A percentile compares a stretch with the other conserved stretches of the same genome.
Evolutionary conservation across 2,888 invertebrate species (phyloP).

Genomic region (Altica lythri): DNA sequence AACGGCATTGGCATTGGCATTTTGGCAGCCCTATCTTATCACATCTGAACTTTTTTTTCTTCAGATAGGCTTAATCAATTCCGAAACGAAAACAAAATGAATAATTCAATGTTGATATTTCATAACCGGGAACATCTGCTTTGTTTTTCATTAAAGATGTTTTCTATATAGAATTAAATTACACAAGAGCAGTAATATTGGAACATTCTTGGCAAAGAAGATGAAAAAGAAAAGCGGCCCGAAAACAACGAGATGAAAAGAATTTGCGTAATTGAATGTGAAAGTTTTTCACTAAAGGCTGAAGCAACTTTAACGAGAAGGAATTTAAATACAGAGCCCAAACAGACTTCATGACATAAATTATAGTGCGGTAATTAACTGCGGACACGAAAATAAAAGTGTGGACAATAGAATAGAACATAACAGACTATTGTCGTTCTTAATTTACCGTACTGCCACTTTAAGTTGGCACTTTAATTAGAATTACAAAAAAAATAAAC

Average conservation of each 20-base stretch:
- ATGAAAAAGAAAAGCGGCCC: slow-evolving; percentile 24
- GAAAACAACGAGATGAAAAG: slow-evolving; percentile 22
- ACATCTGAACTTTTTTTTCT: slow-evolving; percentile 3
- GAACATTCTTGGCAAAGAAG: slow-evolving; percentile 13
- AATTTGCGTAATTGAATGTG: slow-evolving; percentile 31
- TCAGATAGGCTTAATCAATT: slow-evolving; percentile 13
- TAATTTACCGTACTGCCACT: neutral
- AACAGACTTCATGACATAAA: slow-evolving; percentile 16
- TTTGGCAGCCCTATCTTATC: neutral
- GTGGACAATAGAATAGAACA: neutral
- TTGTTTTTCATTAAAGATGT: slow-evolving; percentile 30
- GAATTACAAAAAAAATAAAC: neutral
- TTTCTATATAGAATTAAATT: slow-evolving; percentile 29
- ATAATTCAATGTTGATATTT: slow-evolving; percentile 26
- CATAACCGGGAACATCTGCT: slow-evolving; percentile 31
- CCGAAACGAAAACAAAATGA: slow-evolving; percentile 26
- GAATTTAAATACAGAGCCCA: slow-evolving; percentile 19
- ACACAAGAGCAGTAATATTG: slow-evolving; percentile 19
- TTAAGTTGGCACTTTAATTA: neutral
- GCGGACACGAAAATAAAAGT: slow-evolving; percentile 3
- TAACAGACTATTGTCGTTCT: neutral
- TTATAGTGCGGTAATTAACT: slow-evolving; percentile 16
- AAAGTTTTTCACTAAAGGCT: slow-evolving; percentile 26
- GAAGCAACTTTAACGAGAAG: slow-evolving; percentile 18
- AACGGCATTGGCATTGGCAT: no score